A percentile compares a stretch with the other conserved stretches of the same genome.
Evolutionary conservation across 2,888 invertebrate genomes (phyloP).

Genomic region (Tetropium fuscum): DNA sequence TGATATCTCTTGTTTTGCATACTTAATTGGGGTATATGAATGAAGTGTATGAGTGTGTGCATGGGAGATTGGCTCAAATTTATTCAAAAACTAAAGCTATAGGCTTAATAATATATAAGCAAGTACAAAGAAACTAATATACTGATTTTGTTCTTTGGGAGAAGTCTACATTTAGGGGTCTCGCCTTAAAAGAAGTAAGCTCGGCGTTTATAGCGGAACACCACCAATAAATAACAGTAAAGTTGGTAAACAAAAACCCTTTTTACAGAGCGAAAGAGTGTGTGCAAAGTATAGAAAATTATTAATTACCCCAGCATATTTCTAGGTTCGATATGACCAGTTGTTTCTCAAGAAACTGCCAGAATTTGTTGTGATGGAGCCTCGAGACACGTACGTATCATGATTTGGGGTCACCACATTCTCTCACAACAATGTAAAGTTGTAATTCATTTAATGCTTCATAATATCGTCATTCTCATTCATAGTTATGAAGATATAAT

Average conservation of each 20-base stretch:
- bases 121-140: conserved; percentile 55
- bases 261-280: conserved; percentile 64
- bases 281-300: conserved; percentile 69
- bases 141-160: conserved; percentile 59
- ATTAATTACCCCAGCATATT: conserved; percentile 75
- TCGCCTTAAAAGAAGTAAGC: conserved; percentile 36
- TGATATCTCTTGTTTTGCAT: conserved; percentile 18
- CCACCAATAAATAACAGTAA: conserved; percentile 34
- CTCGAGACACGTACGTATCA: conserved; percentile 67
- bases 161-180: conserved; percentile 54
- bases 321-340: conserved; percentile 70
- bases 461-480: no score
- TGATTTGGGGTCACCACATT: conserved; percentile 60
- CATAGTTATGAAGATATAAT: no score
- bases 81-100: conserved; percentile 35
- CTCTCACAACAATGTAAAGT: conserved; percentile 36
- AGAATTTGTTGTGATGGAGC: conserved; percentile 56
- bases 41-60: conserved; percentile 40
- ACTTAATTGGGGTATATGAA: conserved; percentile 55
- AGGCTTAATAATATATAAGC: conserved; percentile 38
- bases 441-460: no score
- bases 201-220: conserved; percentile 31
- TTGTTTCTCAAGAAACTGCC: conserved; percentile 63
- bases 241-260: conserved; percentile 45
- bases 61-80: conserved; percentile 30